phyloP scores from a whole-genome alignment of 2,113 vertebrate species.

The Odocoileus hemionus region DNA sequence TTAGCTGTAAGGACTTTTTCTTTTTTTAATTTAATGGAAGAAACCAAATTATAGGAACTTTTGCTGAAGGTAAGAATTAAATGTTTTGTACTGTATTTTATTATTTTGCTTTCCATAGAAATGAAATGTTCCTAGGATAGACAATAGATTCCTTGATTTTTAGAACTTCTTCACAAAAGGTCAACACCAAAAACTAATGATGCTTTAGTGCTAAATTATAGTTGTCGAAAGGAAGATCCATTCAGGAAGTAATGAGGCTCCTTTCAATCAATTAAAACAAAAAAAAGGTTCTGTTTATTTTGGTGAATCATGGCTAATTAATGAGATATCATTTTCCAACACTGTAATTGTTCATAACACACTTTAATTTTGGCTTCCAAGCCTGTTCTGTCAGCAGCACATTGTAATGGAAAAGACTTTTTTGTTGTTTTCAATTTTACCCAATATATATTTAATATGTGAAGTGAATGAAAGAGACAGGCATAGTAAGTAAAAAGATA shows the following conservation, averaged over 20 bases:
- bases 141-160: slow-evolving; percentile 4
- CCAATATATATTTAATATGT: neutral
- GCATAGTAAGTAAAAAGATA: neutral
- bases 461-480: neutral
- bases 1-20: neutral
- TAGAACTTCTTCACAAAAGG: neutral
- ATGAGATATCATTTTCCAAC: neutral
- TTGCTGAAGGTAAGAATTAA: neutral
- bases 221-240: neutral
- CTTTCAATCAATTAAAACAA: slow-evolving; percentile 36
- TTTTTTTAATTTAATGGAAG: neutral
- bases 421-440: neutral
- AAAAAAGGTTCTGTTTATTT: neutral
- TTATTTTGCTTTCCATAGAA: neutral
- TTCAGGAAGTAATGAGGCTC: neutral
- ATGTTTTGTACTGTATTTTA: neutral
- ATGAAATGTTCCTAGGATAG: neutral
- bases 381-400: neutral
- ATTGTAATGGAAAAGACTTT: neutral
- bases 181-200: neutral
- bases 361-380: slow-evolving; percentile 3
- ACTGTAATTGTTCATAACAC: neutral
- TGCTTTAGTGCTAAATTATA: neutral
- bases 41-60: neutral
- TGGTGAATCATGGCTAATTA: neutral